Evolutionary conservation across 1,140 invertebrate genomes (phyloP).

Genomic region (Ganaspis sp.): DNA sequence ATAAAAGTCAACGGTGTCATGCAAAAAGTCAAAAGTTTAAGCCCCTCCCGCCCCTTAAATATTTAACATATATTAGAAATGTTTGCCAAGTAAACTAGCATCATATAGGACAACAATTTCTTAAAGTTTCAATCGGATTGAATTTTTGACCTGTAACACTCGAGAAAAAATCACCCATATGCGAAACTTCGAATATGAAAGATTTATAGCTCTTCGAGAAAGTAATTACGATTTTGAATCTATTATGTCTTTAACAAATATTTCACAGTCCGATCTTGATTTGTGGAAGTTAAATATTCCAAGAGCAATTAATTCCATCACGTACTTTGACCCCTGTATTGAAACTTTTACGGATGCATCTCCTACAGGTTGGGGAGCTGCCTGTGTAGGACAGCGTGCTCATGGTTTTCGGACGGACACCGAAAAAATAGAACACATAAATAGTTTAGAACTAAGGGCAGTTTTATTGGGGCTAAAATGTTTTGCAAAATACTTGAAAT

Average conservation of each 20-base stretch:
- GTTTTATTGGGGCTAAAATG: background rate
- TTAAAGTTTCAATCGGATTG: no score
- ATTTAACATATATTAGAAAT: no score
- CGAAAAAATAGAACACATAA: slow-evolving; percentile 38
- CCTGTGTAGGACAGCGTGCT: slow-evolving; percentile 15
- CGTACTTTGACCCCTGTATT: slow-evolving; percentile 2
- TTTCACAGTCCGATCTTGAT: slow-evolving; percentile 33
- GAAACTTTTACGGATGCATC: slow-evolving; percentile 50
- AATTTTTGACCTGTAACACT: no score
- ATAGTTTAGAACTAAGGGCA: background rate
- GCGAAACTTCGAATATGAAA: slow-evolving; percentile 43
- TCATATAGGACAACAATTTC: no score
- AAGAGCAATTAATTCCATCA: slow-evolving; percentile 46
- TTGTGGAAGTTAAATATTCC: slow-evolving; percentile 58
- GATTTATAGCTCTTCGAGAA: slow-evolving; percentile 39
- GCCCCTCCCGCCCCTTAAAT: no score
- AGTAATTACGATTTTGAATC: slow-evolving; percentile 32
- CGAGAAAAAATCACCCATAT: no score
- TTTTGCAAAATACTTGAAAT: background rate
- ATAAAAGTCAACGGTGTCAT: no score
- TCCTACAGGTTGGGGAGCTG: slow-evolving; percentile 42
- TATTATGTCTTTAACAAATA: slow-evolving; percentile 7
- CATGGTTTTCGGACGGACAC: slow-evolving; percentile 38
- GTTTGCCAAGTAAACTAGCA: no score
- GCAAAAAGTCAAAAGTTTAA: no score